Evolutionary conservation across 2,113 vertebrate genomes (phyloP).

Genomic region (Dascyllus trimaculatus): DNA sequence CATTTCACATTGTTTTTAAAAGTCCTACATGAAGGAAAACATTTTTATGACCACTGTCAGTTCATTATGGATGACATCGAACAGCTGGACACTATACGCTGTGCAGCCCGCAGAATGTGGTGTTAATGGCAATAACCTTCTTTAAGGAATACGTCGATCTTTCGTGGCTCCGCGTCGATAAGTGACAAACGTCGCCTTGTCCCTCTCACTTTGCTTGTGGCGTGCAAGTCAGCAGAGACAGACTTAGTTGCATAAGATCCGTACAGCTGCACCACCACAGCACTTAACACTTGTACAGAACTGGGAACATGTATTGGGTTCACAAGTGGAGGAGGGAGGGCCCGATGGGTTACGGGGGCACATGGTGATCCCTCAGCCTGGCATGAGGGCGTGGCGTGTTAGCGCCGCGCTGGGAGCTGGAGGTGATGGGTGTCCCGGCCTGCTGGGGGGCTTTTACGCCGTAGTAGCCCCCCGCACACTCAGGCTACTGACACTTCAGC

Average conservation of each 20-base stretch:
- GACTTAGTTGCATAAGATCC: slow-evolving; percentile 71
- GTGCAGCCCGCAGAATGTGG: slow-evolving; percentile 14
- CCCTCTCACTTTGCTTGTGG: slow-evolving; percentile 57
- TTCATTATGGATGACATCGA: not conserved
- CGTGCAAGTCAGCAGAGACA: slow-evolving; percentile 75
- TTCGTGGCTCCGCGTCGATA: slow-evolving; percentile 24
- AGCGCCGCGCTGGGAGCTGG: slow-evolving; percentile 24
- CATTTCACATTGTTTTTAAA: not conserved
- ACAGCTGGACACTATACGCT: not conserved
- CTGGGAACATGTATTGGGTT: slow-evolving; percentile 71
- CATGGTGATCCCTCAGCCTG: slow-evolving; percentile 70
- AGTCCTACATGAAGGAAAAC: not conserved
- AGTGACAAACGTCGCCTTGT: slow-evolving; percentile 51
- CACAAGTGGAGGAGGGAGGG: slow-evolving; percentile 37
- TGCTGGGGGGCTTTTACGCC: slow-evolving; percentile 26
- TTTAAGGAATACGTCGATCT: slow-evolving; percentile 13
- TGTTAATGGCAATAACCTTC: slow-evolving; percentile 40
- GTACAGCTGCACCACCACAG: slow-evolving; percentile 50
- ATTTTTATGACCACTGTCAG: not conserved
- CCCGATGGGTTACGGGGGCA: slow-evolving; percentile 36
- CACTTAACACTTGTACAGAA: slow-evolving; percentile 73
- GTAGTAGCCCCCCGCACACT: slow-evolving; percentile 50
- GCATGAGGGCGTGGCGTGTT: slow-evolving; percentile 62
- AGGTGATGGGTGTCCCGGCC: slow-evolving; percentile 63
- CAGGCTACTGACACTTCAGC: slow-evolving; percentile 56